Evolutionary conservation across 2,113 vertebrate species (phyloP).

Genomic region (Scalopus aquaticus): DNA sequence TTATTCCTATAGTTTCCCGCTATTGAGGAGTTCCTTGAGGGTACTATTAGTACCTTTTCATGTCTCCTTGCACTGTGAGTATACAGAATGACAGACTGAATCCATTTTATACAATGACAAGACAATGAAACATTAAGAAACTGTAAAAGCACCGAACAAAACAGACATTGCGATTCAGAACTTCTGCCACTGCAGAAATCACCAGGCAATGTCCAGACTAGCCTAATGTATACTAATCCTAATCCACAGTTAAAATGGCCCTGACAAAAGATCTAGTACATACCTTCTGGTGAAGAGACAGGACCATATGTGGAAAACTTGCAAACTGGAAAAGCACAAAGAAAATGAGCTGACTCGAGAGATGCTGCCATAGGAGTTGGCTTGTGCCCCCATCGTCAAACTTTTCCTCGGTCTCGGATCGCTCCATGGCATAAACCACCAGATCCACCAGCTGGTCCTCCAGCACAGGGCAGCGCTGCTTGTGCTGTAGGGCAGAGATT

Average conservation of each 20-base stretch:
- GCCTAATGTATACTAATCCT: not conserved
- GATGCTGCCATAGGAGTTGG: slow-evolving; percentile 99
- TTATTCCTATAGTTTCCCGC: not conserved
- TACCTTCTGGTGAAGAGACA: slow-evolving; percentile 99
- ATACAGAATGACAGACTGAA: not conserved
- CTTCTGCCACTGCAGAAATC: not conserved
- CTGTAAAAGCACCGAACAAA: not conserved
- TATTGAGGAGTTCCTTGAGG: not conserved
- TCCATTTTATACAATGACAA: not conserved
- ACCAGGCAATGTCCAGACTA: not conserved
- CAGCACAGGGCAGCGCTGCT: slow-evolving; percentile 98
- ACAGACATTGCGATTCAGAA: not conserved
- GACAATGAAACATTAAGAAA: slow-evolving; percentile 27
- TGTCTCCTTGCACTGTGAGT: not conserved
- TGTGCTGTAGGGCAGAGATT: slow-evolving; percentile 93
- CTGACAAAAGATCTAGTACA: not conserved
- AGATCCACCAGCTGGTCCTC: slow-evolving; percentile 99
- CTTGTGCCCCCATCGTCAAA: slow-evolving; percentile 98
- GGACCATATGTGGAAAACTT: slow-evolving; percentile 99
- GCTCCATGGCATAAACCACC: slow-evolving; percentile 99
- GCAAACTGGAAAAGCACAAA: slow-evolving; percentile 99
- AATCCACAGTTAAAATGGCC: not conserved
- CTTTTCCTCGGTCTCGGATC: slow-evolving; percentile 98
- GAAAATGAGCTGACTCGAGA: slow-evolving; percentile 99
- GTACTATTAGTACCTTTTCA: not conserved